Conservation (phyloP, 2,888 invertebrate genomes). For the Mythimna ferrago region DNA sequence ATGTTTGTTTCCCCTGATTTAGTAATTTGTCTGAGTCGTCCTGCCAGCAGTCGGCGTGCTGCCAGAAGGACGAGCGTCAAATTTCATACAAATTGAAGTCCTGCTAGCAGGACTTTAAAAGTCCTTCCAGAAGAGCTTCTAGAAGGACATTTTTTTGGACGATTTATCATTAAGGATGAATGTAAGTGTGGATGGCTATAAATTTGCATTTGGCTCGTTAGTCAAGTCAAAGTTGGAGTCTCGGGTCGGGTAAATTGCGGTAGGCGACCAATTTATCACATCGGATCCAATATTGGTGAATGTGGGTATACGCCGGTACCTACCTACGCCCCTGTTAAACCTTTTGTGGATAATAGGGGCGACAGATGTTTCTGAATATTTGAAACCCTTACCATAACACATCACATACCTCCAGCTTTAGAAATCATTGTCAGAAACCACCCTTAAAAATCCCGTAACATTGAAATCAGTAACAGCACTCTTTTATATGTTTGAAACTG, state of each 20-base stretch:
- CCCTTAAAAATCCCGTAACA: neutral
- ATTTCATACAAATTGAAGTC: too few relatives aligned
- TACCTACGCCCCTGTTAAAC: constrained; percentile 11
- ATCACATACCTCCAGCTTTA: neutral
- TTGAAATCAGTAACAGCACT: neutral
- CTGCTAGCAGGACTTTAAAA: too few relatives aligned
- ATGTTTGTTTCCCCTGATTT: too few relatives aligned
- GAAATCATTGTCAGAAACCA: neutral
- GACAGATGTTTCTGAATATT: constrained; percentile 21
- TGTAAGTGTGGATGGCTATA: constrained; percentile 40
- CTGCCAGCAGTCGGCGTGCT: too few relatives aligned
- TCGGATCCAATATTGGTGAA: constrained; percentile 35
- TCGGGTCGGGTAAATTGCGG: constrained; percentile 33
- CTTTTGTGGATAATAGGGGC: constrained; percentile 10
- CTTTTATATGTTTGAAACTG: neutral
- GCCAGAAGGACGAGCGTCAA: too few relatives aligned
- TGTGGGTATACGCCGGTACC: constrained; percentile 10
- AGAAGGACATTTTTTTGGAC: too few relatives aligned
- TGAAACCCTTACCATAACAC: constrained; percentile 3
- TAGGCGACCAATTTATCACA: constrained; percentile 39
- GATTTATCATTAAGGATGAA: too few relatives aligned
- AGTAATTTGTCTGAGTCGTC: too few relatives aligned
- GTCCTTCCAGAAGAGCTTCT: too few relatives aligned
- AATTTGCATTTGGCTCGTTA: constrained; percentile 47
- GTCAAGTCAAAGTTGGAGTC: constrained; percentile 42